Evolutionary conservation across 37 sponge, comb jelly and placozoan genomes (phyloP).

Genomic region (Spongilla lacustris): DNA sequence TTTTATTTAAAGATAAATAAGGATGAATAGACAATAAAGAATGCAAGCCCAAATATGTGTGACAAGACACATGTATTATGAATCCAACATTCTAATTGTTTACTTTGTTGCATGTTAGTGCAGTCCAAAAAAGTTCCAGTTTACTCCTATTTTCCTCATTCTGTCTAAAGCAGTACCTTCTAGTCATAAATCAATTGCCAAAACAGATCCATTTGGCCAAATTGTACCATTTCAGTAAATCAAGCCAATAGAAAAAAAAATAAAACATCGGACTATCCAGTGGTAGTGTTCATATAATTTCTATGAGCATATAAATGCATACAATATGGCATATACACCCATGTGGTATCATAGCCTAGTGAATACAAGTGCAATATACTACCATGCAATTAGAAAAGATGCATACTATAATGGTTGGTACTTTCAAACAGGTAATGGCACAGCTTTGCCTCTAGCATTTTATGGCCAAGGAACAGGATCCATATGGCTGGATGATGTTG

Average conservation of each 20-base stretch:
- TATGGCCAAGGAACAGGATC: slow-evolving; percentile 42
- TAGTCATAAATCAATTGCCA: neutral
- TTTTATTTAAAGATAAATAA: neutral
- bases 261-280: neutral
- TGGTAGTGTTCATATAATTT: neutral
- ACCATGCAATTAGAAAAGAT: neutral
- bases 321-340: neutral
- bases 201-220: neutral
- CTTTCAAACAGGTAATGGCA: neutral
- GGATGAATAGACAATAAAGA: too few species aligned
- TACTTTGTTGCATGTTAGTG: neutral
- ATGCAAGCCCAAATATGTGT: too few species aligned
- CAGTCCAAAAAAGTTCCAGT: neutral
- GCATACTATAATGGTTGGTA: neutral
- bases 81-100: neutral
- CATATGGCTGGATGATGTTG: slow-evolving; percentile 28
- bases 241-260: neutral
- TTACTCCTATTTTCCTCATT: neutral
- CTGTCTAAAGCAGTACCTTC: neutral
- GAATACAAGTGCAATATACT: neutral
- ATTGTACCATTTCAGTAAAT: neutral
- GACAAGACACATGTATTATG: too few species aligned
- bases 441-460: neutral
- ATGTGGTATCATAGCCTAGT: neutral
- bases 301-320: neutral